A percentile compares a stretch with the other conserved stretches of the same genome.
Evolutionary conservation across 2,797 vertebrate species (phyloP).

Genomic region (Lepilemur septentrionalis): DNA sequence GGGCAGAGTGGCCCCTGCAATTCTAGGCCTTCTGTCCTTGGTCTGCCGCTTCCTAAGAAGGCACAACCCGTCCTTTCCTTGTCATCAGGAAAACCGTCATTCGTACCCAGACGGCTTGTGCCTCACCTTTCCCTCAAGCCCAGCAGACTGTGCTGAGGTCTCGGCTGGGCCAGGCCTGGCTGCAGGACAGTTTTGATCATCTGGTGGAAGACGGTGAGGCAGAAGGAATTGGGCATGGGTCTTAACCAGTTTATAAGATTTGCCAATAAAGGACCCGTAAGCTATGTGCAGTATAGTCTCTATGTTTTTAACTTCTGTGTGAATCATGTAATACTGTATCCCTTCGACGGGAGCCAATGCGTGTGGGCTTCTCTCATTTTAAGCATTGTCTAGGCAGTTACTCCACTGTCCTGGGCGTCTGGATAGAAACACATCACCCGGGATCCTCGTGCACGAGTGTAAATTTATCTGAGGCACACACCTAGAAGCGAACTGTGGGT

Average conservation of each 20-base stretch:
- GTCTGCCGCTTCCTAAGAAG: background rate
- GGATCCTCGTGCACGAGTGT: fast-evolving
- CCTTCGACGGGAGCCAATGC: background rate
- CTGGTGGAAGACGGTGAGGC: background rate
- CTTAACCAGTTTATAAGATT: background rate
- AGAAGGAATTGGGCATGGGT: no score
- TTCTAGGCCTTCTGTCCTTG: background rate
- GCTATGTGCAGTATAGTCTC: background rate
- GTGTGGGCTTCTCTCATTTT: background rate
- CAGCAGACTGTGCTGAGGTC: background rate
- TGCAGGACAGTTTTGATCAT: background rate
- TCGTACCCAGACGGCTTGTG: background rate
- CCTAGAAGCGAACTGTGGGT: background rate
- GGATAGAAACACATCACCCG: background rate
- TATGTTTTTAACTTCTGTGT: background rate
- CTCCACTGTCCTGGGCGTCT: fast-evolving
- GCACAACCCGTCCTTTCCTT: background rate
- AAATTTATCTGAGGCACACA: background rate
- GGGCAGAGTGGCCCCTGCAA: background rate
- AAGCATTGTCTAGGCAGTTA: background rate
- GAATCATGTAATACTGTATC: fast-evolving
- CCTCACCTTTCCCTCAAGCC: background rate
- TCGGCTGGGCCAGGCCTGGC: background rate
- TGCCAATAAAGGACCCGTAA: fast-evolving
- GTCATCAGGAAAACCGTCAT: background rate